Conservation (phyloP, 2,888 invertebrate species). For the Meta bourneti region DNA sequence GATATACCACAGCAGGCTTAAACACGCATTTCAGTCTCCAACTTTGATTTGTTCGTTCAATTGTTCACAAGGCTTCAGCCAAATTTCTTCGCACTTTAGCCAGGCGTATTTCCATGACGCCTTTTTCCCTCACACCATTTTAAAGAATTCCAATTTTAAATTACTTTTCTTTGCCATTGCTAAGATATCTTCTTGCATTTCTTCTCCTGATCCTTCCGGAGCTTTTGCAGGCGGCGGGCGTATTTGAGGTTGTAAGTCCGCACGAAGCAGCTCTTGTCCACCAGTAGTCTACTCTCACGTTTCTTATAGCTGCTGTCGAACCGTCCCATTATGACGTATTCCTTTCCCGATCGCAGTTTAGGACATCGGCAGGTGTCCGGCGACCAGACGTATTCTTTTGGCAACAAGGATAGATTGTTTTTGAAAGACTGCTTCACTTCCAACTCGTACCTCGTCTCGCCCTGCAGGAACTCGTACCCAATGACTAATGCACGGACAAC, state of each 20-base stretch:
- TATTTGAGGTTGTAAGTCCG: constrained; percentile 77
- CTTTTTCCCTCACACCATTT: neutral
- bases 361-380: constrained; percentile 78
- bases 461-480: constrained; percentile 77
- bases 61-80: neutral
- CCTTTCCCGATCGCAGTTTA: constrained; percentile 76
- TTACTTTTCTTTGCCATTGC: constrained; percentile 3
- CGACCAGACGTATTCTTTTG: constrained; percentile 79
- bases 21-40: neutral
- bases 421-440: constrained; percentile 79
- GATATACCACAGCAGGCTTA: neutral
- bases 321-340: constrained; percentile 79
- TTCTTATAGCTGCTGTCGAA: constrained; percentile 77
- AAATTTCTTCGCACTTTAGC: neutral
- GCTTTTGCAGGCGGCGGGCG: constrained; percentile 77
- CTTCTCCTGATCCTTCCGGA: constrained; percentile 78
- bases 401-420: constrained; percentile 78
- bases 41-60: neutral
- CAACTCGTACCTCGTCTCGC: constrained; percentile 78
- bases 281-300: constrained; percentile 78
- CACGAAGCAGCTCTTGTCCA: constrained; percentile 78
- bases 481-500: constrained; percentile 77
- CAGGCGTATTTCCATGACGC: neutral
- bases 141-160: neutral
- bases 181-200: constrained; percentile 79